These are phyloP conservation scores for Florisuga fusca DNA, from an alignment of 2,797 vertebrate species.

Conservation along the genomic window DNA sequence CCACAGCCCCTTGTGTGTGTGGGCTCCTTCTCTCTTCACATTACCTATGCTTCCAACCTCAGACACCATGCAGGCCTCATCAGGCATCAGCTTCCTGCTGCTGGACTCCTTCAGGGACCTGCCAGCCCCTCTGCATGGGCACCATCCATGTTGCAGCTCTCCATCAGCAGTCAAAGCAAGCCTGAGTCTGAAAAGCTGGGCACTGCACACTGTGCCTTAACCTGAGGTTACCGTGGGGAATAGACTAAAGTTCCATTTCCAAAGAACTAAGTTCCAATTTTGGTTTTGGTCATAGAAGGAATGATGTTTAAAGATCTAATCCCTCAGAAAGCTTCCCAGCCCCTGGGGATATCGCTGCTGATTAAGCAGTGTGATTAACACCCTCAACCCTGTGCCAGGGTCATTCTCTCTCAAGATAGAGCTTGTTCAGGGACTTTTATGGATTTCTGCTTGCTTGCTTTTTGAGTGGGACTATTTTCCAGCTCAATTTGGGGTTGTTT, in stretches of 20 bases:
- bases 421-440: background rate
- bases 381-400: background rate
- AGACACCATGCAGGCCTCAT: background rate
- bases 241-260: background rate
- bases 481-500: background rate
- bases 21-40: background rate
- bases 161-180: rapidly evolving
- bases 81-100: background rate
- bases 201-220: background rate
- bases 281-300: background rate
- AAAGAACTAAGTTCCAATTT: background rate
- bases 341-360: background rate
- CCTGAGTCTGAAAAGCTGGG: background rate
- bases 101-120: background rate
- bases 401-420: background rate
- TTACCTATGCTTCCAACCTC: background rate
- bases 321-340: background rate
- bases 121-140: rapidly evolving
- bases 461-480: background rate
- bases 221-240: background rate
- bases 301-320: slow-evolving; percentile 2
- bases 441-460: slow-evolving; percentile 23
- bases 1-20: background rate
- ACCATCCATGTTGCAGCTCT: rapidly evolving
- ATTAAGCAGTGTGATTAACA: background rate